A percentile compares a stretch with the other conserved stretches of the same genome.
Conservation (phyloP, 2,113 vertebrate species). For the Lagopus leucura region DNA sequence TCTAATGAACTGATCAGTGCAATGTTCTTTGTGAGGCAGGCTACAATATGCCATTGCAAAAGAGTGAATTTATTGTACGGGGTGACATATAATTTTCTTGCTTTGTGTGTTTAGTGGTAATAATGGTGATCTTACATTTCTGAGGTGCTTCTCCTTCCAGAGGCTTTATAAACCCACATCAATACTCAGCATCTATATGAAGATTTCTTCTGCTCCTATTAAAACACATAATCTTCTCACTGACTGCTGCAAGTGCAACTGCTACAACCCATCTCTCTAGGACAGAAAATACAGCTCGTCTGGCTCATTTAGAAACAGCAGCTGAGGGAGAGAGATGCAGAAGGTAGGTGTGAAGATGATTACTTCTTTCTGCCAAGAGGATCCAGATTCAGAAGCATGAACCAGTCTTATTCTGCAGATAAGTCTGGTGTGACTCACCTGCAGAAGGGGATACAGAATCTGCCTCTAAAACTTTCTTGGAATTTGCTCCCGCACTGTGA, state of each 20-base stretch:
- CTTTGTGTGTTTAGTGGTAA: background rate
- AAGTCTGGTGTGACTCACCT: background rate
- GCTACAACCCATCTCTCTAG: background rate
- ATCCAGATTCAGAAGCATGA: background rate
- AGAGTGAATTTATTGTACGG: background rate
- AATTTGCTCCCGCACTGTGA: background rate
- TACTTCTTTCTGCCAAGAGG: background rate
- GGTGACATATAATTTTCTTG: background rate
- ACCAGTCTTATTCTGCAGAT: background rate
- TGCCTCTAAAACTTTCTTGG: background rate
- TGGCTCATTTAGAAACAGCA: background rate
- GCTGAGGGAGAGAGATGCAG: background rate
- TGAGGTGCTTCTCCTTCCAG: background rate
- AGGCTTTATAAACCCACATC: background rate
- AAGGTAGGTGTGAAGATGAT: too few relatives aligned
- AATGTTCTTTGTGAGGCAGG: background rate
- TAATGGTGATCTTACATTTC: background rate
- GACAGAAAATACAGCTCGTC: background rate
- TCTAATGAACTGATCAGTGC: background rate
- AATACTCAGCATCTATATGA: accelerated
- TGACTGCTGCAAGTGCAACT: background rate
- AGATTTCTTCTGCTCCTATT: background rate
- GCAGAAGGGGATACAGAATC: background rate
- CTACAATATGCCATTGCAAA: background rate
- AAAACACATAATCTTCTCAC: accelerated